Evolutionary conservation across 2,797 vertebrate species (phyloP).

Genomic region (Galaxias olidus): DNA sequence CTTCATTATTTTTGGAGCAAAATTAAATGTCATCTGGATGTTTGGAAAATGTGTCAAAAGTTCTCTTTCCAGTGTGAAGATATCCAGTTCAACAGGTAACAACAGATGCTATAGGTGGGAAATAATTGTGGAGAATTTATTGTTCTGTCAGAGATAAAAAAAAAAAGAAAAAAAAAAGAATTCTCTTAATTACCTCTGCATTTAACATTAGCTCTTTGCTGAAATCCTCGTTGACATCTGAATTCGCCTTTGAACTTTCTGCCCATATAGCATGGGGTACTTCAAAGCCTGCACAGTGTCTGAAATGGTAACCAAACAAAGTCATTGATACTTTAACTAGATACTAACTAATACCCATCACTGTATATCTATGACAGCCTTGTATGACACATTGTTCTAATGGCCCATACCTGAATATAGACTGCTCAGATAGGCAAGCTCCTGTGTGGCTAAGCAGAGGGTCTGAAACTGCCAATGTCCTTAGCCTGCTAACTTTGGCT

Average conservation of each 20-base stretch:
- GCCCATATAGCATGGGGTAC: slow-evolving; percentile 15
- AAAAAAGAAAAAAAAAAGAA: slow-evolving; percentile 1
- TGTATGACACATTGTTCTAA: not conserved
- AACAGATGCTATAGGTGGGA: slow-evolving; percentile 78
- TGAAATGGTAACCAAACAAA: slow-evolving; percentile 28
- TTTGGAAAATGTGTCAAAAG: slow-evolving; percentile 43
- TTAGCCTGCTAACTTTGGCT: slow-evolving; percentile 74
- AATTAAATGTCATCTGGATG: slow-evolving; percentile 55
- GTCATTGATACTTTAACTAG: not conserved
- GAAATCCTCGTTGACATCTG: slow-evolving; percentile 72
- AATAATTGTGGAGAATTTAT: too few relatives aligned
- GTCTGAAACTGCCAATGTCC: slow-evolving; percentile 73
- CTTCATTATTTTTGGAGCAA: slow-evolving; percentile 65
- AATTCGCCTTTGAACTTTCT: not conserved
- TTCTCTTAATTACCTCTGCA: slow-evolving; percentile 72
- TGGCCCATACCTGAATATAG: slow-evolving; percentile 75
- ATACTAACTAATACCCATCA: not conserved
- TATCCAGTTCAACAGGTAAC: slow-evolving; percentile 68
- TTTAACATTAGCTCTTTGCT: slow-evolving; percentile 55
- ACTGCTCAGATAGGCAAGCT: slow-evolving; percentile 60
- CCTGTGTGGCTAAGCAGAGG: slow-evolving; percentile 73
- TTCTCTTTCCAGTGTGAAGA: slow-evolving; percentile 35
- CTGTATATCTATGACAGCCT: not conserved
- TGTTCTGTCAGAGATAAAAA: slow-evolving; percentile 47
- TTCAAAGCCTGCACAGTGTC: slow-evolving; percentile 51